Base-by-base conservation (phyloP, 2,888 invertebrate species). In the Gortyna flavago region DNA sequence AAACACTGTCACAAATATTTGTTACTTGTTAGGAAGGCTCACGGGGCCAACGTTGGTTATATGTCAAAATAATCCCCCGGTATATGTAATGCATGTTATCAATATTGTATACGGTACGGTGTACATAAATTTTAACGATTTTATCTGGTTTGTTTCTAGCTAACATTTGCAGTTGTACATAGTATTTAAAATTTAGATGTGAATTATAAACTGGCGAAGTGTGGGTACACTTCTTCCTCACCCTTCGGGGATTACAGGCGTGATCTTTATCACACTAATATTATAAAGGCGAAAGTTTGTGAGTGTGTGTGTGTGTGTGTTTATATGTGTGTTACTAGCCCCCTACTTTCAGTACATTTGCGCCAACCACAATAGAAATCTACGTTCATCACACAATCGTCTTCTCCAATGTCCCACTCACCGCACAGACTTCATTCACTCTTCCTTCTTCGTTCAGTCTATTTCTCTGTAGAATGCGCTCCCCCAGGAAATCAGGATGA, bases 1-100 rank as follows among this genome's bases (percentile, higher is more conserved):
- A 87, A 88, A 88, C 65, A 84, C 77, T 82, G 79, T 57, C n/a
- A 73, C 84, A 87, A 89, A 89, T 89, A 85, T 89, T 89, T 89
- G 86, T 82, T 80, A 69, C 83, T 87, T 86, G 87, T 89, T 89
- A 89, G 85, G 62, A 79, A 29, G 32, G 67, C 76, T 75, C 72
- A 38, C 13, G 61, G 61, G 61, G 29, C 73, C 72, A 80, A 74
- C 72, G 54, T 69, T 79, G 65, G 72, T 41, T 41, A 74, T 77
- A 68, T 80, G 77, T 78, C 77, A 85, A 79, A 83, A 79, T 85
- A 85, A 88, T 81, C 79, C 76, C 72, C 29, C 5, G 80, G 69
- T 80, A 72, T 85, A 78, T 77, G 73, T 79, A 77, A 86, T 77
- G 65, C 73, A 79, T 77, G 44, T 77, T 75, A 71, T 75, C 85